phyloP scores from a whole-genome alignment of 2,888 invertebrate species.

The Melinaea menophilus region DNA sequence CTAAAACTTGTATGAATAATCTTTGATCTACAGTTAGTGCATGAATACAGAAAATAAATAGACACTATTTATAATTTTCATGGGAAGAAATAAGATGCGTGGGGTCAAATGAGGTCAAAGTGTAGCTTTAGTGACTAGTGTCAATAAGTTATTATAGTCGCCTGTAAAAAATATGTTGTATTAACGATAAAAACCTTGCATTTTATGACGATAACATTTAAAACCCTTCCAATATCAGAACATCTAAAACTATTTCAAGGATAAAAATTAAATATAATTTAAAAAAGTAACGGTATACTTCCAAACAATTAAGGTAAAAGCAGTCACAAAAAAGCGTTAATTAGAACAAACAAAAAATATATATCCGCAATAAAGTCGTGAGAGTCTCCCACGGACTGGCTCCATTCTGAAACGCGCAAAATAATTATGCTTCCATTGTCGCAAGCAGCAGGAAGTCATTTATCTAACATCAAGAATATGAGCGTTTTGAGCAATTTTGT shows the following conservation, averaged over 20 bases:
- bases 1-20: not conserved
- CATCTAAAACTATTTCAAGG: not conserved
- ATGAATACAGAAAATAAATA: no score
- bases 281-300: conserved; percentile 15
- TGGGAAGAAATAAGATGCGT: no score
- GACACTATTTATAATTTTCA: no score
- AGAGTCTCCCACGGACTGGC: conserved; percentile 70
- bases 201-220: no score
- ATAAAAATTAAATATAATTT: not conserved
- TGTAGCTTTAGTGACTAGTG: no score
- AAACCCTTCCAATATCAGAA: no score
- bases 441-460: conserved; percentile 74
- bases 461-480: conserved; percentile 78
- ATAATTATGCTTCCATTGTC: conserved; percentile 76
- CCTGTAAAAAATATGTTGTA: no score
- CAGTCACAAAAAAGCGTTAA: conserved; percentile 73
- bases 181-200: no score
- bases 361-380: conserved; percentile 76
- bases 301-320: conserved; percentile 74
- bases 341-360: conserved; percentile 76
- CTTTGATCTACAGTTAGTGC: no score
- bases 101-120: no score
- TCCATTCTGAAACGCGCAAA: conserved; percentile 62
- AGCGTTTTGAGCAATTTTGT: conserved; percentile 75
- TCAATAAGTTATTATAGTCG: no score